Base-by-base conservation (phyloP, 2,888 invertebrate species). In the Elmis aenea region DNA sequence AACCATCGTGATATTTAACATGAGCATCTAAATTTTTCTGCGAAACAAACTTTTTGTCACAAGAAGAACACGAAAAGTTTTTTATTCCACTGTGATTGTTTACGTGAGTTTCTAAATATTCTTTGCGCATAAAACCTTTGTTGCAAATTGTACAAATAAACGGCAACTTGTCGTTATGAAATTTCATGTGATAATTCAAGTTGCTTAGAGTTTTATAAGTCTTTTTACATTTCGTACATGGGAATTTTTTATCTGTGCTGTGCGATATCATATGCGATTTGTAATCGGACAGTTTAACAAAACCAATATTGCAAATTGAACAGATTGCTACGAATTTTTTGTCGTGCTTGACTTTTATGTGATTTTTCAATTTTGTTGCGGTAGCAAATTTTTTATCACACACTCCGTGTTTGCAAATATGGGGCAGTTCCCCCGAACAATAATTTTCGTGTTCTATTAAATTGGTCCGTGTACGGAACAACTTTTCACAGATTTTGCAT, bases 111-210 rank as follows among this genome's bases (percentile, higher is more conserved):
- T 67, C 65, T 31, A 62, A 48, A 48, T 66, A 66, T 35, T 67
- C 67, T 37, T 65, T 66, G 12, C 67, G 45, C 59, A 65, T 59
- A 38, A 67, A 67, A 5, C 66, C 66, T 45, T 64, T 67, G 10
- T 48, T 38, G 29, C 67, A 67, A 20, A 62, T 52, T 1, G 46
- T 25, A 38, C 67, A 67, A 11, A 47, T 52, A 38, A 57, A 64
- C 2, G 66, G 66, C 31, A 66, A 42, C 11, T 48, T 56, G 15
- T 54, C 49, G 12, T 50, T 48, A 39, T 68, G 68, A 14, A 57
- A 52, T 51, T 66, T 68, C 47, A 61, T 54, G 38, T 68, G 69
- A 41, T 66, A 65, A 49, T 67, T 68, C 26, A 69, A 54, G 48
- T 69, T 68, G 35, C 65, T 64, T 26, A 61, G 23, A 1, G 66